Evolutionary conservation across 1,140 invertebrate species (phyloP).

Genomic region (Polypedilum pembai): DNA sequence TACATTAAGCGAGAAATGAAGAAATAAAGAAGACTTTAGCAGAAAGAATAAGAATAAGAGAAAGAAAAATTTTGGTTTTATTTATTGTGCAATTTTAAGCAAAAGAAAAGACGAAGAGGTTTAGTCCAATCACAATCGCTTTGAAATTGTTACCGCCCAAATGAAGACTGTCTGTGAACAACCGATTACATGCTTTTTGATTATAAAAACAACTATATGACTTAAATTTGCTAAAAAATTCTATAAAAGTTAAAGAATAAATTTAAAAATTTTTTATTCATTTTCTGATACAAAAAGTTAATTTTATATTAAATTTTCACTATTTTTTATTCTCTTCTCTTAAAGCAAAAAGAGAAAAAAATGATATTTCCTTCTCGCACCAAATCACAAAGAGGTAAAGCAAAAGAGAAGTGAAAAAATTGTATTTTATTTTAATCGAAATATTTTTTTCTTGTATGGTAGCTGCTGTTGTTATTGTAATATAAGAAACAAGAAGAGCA

Average conservation of each 20-base stretch:
- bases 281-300: no score
- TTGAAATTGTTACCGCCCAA: no score
- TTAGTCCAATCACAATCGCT: conserved; percentile 25
- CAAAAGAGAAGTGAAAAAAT: not conserved
- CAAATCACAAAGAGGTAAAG: not conserved
- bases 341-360: not conserved
- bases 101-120: conserved; percentile 3
- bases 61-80: not conserved
- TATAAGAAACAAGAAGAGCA: not conserved
- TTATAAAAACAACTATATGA: no score
- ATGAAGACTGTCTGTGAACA: no score
- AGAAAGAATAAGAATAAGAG: conserved; percentile 13
- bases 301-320: no score
- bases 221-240: no score
- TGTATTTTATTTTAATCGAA: conserved; percentile 23
- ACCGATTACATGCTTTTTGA: no score
- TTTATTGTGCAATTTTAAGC: conserved; percentile 28
- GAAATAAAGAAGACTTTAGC: not conserved
- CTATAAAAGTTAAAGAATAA: no score
- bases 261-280: no score
- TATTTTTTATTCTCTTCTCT: not conserved
- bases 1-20: no score
- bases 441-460: not conserved
- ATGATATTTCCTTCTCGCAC: not conserved
- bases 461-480: not conserved